Percentiles rank a stretch among this genome's conserved stretches.
phyloP scores from a whole-genome alignment of 2,888 invertebrate species.

The Dicranocentrus wangi region DNA sequence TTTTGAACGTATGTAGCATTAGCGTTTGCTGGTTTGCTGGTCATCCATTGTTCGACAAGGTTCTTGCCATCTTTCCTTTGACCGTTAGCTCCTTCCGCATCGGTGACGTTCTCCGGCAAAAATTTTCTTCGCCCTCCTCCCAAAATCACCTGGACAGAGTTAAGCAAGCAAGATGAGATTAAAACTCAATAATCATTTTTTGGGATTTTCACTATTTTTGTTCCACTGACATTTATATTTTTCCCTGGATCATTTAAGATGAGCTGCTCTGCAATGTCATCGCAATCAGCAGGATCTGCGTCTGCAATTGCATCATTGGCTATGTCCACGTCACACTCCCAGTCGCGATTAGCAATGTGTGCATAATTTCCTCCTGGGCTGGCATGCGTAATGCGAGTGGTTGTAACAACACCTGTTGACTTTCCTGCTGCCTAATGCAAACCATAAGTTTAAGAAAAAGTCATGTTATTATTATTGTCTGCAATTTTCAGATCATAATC shows the following conservation, averaged over 20 bases:
- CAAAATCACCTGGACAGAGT: constrained; percentile 77
- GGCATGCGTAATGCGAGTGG: too few species aligned
- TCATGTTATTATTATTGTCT: too few species aligned
- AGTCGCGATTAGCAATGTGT: constrained; percentile 77
- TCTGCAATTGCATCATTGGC: constrained; percentile 78
- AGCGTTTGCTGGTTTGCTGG: constrained; percentile 74
- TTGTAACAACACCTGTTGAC: constrained; percentile 73
- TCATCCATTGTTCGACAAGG: constrained; percentile 81
- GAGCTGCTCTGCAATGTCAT: too few species aligned
- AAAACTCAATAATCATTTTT: too few species aligned
- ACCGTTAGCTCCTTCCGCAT: constrained; percentile 73
- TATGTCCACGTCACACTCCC: constrained; percentile 86
- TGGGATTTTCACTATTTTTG: not conserved
- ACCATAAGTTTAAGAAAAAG: too few species aligned
- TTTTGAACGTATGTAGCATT: constrained; percentile 79
- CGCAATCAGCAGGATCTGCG: too few species aligned
- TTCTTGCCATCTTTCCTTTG: constrained; percentile 80
- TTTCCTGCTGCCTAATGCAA: constrained; percentile 80
- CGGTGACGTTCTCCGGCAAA: constrained; percentile 72
- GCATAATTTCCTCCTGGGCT: constrained; percentile 75
- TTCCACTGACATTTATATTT: constrained; percentile 79
- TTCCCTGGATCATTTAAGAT: constrained; percentile 85
- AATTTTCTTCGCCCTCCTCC: constrained; percentile 71
- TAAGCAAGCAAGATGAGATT: too few species aligned
- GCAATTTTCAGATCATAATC: too few species aligned